Evolutionary conservation across 2,113 vertebrate species (phyloP), one percentile per base, ranked within the genome.

Genomic region (Hemiscyllium ocellatum): DNA sequence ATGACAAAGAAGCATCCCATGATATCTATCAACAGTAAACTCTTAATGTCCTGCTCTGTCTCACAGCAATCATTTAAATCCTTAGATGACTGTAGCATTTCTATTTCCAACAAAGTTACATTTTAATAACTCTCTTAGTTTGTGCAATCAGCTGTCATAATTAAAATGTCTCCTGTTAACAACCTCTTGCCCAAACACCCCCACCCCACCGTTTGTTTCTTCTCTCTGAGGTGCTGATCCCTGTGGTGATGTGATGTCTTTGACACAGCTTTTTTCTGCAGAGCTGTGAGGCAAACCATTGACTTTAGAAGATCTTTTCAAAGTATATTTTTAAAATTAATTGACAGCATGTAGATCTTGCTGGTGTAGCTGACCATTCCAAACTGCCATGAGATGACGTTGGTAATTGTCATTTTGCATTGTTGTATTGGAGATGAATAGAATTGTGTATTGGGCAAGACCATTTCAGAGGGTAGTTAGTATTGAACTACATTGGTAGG

Each of bases 1-100:
- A 70, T 95, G 69, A 95, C 94, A 95, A 72, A 70, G 37, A 95
- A 69, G 94, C 22, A 72, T 70, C 42, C 52, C 22, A 68, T 69
- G 22, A 29, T 69, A 95, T 72, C 66, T 33, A 72, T 70, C 68
- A 95, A 50, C 68, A 69, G 68, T 24, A 93, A 61, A 72, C 42
- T 29, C 1, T 50, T 50, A 70, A 15, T 33, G 68, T 72, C 61
- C 37, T 93, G 4, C 37, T 68, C 87, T 22, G 17, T 66, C 61
- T 17, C 37, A 20, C 56, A 66, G 52, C 10, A 61, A 17, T 66
- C 17, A 66, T 10, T 20, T 72, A 95, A 76, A 95, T 68, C 37
- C 37, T n/a, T 52, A 1, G 20, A 47, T 72, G 24, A 95, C 69
- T 95, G 94, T 68, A 26, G 20, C 47, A 47, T 70, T 76, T 95